Conservation (phyloP, 2,797 vertebrate species). For the Mormyrops boulengeri region DNA sequence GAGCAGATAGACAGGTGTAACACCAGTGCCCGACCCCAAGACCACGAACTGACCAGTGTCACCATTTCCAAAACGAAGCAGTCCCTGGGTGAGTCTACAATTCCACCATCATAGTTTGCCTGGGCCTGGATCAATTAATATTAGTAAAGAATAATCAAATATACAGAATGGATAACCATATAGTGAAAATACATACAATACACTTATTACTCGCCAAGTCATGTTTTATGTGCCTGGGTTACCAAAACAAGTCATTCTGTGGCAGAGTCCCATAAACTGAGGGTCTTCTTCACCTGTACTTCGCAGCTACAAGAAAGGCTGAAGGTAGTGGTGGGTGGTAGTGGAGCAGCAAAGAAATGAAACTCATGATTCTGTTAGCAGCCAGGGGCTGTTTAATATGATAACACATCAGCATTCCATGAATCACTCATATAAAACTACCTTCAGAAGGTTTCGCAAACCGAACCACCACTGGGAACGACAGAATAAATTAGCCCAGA, state of each 20-base stretch:
- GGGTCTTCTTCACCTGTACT: neutral
- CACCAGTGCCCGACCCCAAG: conserved; percentile 37
- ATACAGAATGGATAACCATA: neutral
- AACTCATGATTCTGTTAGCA: neutral
- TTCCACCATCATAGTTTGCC: neutral
- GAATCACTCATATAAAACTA: neutral
- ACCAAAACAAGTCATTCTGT: neutral
- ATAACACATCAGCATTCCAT: neutral
- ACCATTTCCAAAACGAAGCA: conserved; percentile 83
- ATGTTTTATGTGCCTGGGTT: neutral
- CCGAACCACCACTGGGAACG: neutral
- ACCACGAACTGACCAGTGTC: conserved; percentile 68
- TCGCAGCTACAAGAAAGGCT: neutral
- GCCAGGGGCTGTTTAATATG: neutral
- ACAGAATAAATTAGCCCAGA: neutral
- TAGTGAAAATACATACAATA: neutral
- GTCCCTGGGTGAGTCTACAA: conserved; percentile 73
- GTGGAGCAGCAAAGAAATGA: neutral
- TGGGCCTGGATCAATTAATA: neutral
- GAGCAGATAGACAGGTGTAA: conserved; percentile 41
- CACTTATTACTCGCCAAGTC: neutral
- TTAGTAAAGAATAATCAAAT: neutral
- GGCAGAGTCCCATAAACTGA: neutral
- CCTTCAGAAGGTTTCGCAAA: neutral
- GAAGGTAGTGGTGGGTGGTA: neutral